phyloP scores from a whole-genome alignment of 2,888 invertebrate genomes.

The Drosophila aldrichi region DNA sequence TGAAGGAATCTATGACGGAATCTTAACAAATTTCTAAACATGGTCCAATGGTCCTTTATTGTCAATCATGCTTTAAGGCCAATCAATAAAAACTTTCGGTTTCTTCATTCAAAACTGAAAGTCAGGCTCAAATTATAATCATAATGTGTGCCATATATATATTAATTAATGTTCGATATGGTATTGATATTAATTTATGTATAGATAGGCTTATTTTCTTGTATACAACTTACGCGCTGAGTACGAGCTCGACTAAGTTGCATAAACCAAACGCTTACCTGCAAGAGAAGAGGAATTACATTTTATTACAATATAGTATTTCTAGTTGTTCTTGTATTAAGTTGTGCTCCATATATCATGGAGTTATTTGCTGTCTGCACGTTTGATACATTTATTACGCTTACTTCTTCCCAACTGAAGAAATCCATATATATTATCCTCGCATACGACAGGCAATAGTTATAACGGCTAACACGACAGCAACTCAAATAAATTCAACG shows the following conservation, averaged over 20 bases:
- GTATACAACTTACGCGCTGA: slow-evolving; percentile 58
- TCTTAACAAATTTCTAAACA: slow-evolving; percentile 22
- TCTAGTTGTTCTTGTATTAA: slow-evolving; percentile 21
- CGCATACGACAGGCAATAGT: slow-evolving; percentile 71
- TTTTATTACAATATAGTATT: background rate
- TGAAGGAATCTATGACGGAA: slow-evolving; percentile 55
- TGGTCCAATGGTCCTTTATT: slow-evolving; percentile 30
- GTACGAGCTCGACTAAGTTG: slow-evolving; percentile 4
- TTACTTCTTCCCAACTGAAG: background rate
- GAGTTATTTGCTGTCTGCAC: slow-evolving; percentile 42
- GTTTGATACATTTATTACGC: slow-evolving; percentile 53
- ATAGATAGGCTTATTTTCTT: slow-evolving; percentile 18
- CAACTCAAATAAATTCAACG: slow-evolving; percentile 66
- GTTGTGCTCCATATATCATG: slow-evolving; percentile 44
- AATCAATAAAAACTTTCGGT: slow-evolving; percentile 53
- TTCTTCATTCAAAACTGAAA: slow-evolving; percentile 73
- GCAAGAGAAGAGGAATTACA: slow-evolving; percentile 27
- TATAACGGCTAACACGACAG: slow-evolving; percentile 66
- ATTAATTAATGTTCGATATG: slow-evolving; percentile 29
- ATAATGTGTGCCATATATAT: slow-evolving; percentile 51
- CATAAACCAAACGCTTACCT: slow-evolving; percentile 64
- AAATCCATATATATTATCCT: slow-evolving; percentile 71
- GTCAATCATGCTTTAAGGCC: slow-evolving; percentile 62
- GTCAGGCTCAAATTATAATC: slow-evolving; percentile 66
- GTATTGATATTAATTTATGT: slow-evolving; percentile 24